A percentile compares a stretch with the other conserved stretches of the same genome.
phyloP scores from a whole-genome alignment of 2,888 invertebrate species.

The Cetonia aurata region DNA sequence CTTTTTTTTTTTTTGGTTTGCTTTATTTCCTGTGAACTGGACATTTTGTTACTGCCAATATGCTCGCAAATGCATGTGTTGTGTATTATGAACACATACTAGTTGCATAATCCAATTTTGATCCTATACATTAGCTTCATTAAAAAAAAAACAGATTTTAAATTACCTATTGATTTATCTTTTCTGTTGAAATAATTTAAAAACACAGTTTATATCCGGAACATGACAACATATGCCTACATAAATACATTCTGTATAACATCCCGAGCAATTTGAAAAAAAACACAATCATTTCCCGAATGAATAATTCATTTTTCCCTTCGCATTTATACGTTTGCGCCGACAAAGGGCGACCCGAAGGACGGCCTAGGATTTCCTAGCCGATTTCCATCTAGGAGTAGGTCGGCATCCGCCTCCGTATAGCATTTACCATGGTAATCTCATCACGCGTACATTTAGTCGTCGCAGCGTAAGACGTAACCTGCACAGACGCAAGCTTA shows the following conservation, averaged over 20 bases:
- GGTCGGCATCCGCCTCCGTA: constrained; percentile 11
- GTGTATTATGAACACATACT: no score
- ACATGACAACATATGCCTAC: no score
- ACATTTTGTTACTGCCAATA: constrained; percentile 4
- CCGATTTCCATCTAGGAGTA: constrained; percentile 25
- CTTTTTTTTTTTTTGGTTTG: background rate
- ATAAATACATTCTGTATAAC: constrained; percentile 9
- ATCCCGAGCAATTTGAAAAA: constrained; percentile 19
- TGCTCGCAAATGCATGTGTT: background rate
- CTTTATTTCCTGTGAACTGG: background rate
- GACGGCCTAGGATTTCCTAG: background rate
- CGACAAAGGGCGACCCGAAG: constrained; percentile 21
- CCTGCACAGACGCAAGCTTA: constrained; percentile 34
- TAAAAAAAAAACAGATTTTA: no score
- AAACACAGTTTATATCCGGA: no score
- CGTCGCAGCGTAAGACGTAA: constrained; percentile 20
- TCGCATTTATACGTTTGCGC: constrained; percentile 12
- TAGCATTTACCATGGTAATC: constrained; percentile 36
- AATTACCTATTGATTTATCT: no score
- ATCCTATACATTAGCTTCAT: no score
- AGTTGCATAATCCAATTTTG: no score
- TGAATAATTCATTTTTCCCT: constrained; percentile 36
- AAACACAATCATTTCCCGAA: constrained; percentile 13
- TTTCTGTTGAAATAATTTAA: no score
- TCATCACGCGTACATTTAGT: constrained; percentile 39